phyloP scores from a whole-genome alignment of 1,140 invertebrate species.

The Aphelenchoides fujianensis region DNA sequence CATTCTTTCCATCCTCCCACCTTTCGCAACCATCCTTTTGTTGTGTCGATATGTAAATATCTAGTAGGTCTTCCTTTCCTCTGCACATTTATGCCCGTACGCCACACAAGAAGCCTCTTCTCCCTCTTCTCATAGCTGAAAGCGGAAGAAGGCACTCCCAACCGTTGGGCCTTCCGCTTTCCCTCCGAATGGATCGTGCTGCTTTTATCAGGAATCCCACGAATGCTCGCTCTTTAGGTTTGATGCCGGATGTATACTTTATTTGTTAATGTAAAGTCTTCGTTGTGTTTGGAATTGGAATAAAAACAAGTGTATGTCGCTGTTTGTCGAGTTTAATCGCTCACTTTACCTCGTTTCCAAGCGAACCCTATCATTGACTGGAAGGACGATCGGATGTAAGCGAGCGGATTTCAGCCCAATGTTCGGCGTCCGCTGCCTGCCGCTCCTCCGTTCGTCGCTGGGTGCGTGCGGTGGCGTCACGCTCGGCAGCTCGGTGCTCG shows the following conservation, averaged over 20 bases:
- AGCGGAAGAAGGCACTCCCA: no score
- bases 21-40: background rate
- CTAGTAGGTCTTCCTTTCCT: no score
- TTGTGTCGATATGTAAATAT: slow-evolving; percentile 62
- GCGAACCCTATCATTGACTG: background rate
- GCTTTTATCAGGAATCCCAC: no score
- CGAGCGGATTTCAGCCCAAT: background rate
- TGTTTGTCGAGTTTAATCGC: no score
- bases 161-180: no score
- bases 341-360: background rate
- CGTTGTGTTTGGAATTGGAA: background rate
- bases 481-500: background rate
- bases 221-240: no score
- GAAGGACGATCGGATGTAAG: background rate
- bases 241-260: no score
- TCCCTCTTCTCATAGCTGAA: no score
- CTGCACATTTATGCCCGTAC: no score
- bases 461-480: background rate
- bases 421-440: background rate
- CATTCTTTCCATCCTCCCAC: background rate
- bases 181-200: no score
- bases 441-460: slow-evolving; percentile 3
- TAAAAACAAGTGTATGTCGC: background rate
- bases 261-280: slow-evolving; percentile 1
- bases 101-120: no score